phyloP scores from a whole-genome alignment of 2,888 invertebrate genomes.

The Trisateles emortualis region DNA sequence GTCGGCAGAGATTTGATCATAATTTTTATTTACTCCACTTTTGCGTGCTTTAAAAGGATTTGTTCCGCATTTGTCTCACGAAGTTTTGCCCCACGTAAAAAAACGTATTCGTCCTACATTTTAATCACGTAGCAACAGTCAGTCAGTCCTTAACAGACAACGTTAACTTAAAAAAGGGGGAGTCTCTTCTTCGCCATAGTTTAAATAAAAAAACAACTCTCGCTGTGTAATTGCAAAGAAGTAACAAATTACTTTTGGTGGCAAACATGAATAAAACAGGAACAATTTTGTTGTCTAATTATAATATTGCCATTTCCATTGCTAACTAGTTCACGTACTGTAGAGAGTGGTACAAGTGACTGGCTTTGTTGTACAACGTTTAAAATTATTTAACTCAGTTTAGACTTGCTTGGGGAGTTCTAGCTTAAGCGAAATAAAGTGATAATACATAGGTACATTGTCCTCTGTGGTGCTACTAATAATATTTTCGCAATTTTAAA shows the following conservation, averaged over 20 bases:
- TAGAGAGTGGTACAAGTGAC: conserved; percentile 8
- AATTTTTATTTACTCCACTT: too few species aligned
- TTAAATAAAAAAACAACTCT: neutral
- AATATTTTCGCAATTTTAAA: neutral
- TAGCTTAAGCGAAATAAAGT: neutral
- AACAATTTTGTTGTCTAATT: conserved; percentile 28
- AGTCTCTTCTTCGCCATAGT: neutral
- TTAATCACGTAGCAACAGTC: too few species aligned
- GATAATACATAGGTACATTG: neutral
- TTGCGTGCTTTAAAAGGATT: too few species aligned
- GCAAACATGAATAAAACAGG: conserved; percentile 29
- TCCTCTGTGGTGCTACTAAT: neutral
- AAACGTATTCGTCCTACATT: too few species aligned
- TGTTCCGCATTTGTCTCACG: too few species aligned
- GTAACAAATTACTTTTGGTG: neutral
- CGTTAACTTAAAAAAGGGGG: too few species aligned
- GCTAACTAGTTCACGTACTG: conserved; percentile 15
- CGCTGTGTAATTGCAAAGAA: neutral
- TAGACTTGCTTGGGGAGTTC: neutral
- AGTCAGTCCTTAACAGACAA: too few species aligned
- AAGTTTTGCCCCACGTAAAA: too few species aligned
- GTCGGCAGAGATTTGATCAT: too few species aligned
- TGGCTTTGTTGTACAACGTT: conserved; percentile 5
- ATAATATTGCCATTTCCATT: conserved; percentile 18
- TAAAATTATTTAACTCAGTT: conserved; percentile 10